These are phyloP conservation scores for Diadegma fenestrale DNA, from an alignment of 2,888 invertebrate species.

Conservation along the genomic window DNA sequence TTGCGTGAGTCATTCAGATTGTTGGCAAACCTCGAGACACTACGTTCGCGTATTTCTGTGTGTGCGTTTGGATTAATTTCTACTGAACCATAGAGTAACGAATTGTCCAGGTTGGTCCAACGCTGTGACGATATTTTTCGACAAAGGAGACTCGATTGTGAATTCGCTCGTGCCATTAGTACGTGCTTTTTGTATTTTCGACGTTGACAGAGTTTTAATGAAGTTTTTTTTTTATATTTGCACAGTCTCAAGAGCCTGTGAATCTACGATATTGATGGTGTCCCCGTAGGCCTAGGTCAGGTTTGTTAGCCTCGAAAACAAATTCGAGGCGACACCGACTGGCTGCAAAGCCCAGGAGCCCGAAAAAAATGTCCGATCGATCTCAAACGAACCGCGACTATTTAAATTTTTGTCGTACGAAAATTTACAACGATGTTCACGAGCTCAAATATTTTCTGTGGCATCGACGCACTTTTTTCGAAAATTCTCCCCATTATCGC, in stretches of 20 bases:
- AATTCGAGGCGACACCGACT: background rate
- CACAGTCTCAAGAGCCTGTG: background rate
- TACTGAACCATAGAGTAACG: too few relatives aligned
- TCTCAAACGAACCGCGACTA: background rate
- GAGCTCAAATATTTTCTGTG: too few relatives aligned
- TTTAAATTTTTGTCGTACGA: background rate
- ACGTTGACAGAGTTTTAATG: background rate
- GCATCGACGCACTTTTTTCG: background rate
- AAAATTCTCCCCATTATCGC: background rate
- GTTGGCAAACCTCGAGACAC: background rate
- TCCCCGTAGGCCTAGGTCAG: constrained; percentile 16
- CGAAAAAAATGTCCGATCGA: background rate
- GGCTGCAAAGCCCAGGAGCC: background rate
- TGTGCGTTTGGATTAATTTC: background rate
- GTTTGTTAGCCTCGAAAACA: background rate
- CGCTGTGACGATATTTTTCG: background rate
- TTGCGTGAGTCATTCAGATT: background rate
- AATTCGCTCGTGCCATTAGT: background rate
- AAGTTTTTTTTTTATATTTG: background rate
- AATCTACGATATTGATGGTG: background rate
- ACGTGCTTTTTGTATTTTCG: constrained; percentile 6
- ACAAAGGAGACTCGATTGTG: background rate
- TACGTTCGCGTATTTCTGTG: background rate
- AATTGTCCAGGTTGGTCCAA: background rate
- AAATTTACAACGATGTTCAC: background rate